Evolutionary conservation across 2,797 vertebrate genomes (phyloP), one percentile per base, ranked within the genome.

Genomic region (Rhynchotus rufescens): DNA sequence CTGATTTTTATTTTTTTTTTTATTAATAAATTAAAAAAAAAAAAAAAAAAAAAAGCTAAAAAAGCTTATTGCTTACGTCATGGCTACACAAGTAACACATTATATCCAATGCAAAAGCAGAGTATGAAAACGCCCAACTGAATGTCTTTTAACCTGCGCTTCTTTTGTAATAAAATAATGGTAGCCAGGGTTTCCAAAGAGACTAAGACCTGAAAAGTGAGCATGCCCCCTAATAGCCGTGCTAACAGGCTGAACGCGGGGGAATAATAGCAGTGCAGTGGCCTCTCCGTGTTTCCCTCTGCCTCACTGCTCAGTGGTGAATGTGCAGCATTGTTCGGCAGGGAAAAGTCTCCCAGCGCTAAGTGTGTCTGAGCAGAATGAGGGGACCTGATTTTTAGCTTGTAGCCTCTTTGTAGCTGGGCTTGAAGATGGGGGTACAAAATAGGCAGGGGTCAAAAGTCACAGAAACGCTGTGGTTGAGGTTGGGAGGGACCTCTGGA

Each of bases 141-240:
- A 90, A 78, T 44, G 89, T 85, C 76, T 88, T 92, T 92, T 89
- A 96, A 92, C 92, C 86, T 93, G 82, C 86, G 85, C 88, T 69
- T 90, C 83, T 96, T 56, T 94, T 96, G 95, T 94, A 83, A 66
- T 82, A 61, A 90, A 84, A 89, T 85, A 94, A 93, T 76, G 83
- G 88, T 40, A 68, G 67, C 67, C 14, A 4, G 36, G 61, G 88
- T 96, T 96, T 96, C 96, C 94, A 93, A 69, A 96, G 94, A 95
- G 94, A 93, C 40, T 93, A 56, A 47, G 81, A 32, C 80, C 74
- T 94, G 89, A 96, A 96, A 94, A 90, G 95, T 45, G 88, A 96
- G 90, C 92, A 90, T 3, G 82, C 75, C 75, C 60, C 82, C 88
- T 94, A 93, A 96, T 93, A 92, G 90, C 91, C 64, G 94, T 52